Percentiles rank a stretch among this genome's conserved stretches.
Conservation (phyloP, 2,888 invertebrate genomes). For the Apeira syringaria region DNA sequence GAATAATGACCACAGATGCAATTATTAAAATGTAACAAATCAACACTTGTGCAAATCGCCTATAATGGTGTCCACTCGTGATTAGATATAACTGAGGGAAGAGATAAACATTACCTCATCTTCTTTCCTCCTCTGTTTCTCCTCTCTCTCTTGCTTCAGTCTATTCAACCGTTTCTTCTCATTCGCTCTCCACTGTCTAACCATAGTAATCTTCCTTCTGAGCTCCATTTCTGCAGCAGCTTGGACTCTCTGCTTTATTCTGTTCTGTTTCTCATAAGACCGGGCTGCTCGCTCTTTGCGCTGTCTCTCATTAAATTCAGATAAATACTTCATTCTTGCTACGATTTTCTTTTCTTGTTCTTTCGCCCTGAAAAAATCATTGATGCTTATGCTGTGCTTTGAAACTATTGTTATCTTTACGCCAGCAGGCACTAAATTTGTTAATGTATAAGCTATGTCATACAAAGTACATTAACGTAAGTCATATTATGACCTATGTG, state of each 20-base stretch:
- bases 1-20: no score
- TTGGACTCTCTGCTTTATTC: constrained; percentile 70
- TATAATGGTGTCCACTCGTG: no score
- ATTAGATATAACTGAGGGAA: no score
- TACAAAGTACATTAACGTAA: no score
- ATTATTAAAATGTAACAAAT: no score
- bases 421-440: no score
- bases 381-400: no score
- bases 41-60: no score
- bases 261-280: constrained; percentile 58
- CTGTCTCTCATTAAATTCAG: constrained; percentile 63
- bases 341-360: constrained; percentile 67
- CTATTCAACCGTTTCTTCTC: constrained; percentile 66
- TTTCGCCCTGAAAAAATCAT: constrained; percentile 56
- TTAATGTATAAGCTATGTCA: no score
- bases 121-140: constrained; percentile 52
- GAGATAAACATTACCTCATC: constrained; percentile 52
- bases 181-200: constrained; percentile 67
- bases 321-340: constrained; percentile 63
- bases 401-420: no score
- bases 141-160: constrained; percentile 58
- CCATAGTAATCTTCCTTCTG: constrained; percentile 71
- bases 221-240: constrained; percentile 74
- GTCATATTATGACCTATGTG: no score
- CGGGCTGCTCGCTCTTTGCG: constrained; percentile 56